phyloP scores from a whole-genome alignment of 2,113 vertebrate species.

The Microtus pennsylvanicus region DNA sequence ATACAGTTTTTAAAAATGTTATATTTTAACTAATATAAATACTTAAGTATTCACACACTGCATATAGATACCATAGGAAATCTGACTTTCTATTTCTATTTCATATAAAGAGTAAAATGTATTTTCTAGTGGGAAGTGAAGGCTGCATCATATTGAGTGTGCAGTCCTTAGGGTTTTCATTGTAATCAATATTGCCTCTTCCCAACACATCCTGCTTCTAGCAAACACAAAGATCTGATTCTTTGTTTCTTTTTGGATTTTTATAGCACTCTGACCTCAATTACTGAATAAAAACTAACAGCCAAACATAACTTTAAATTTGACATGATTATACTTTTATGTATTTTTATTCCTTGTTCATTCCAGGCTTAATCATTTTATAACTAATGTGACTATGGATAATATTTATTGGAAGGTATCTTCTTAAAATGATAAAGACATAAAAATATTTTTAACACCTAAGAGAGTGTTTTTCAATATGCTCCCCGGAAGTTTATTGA shows the following conservation, averaged over 20 bases:
- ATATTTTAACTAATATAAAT: neutral
- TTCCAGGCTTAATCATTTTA: neutral
- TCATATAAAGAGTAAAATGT: neutral
- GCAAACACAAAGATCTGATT: neutral
- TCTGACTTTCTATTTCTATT: neutral
- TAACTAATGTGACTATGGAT: neutral
- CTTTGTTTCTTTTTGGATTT: neutral
- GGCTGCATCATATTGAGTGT: slow-evolving; percentile 59
- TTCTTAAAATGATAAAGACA: neutral
- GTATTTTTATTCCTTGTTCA: neutral
- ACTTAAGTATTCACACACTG: neutral
- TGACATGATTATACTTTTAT: neutral
- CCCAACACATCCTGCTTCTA: neutral
- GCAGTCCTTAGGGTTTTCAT: slow-evolving; percentile 28
- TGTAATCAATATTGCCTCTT: slow-evolving; percentile 26
- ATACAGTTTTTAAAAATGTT: neutral
- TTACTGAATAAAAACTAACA: neutral
- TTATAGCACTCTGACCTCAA: neutral
- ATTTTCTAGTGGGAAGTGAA: neutral
- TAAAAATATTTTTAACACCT: neutral
- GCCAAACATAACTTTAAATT: neutral
- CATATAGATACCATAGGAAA: neutral
- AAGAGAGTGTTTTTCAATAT: neutral
- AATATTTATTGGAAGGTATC: neutral
- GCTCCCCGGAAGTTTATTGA: neutral